Evolutionary conservation across 2,888 invertebrate species (phyloP), one percentile per base, ranked within the genome.

Genomic region (Eupithecia vulgata): DNA sequence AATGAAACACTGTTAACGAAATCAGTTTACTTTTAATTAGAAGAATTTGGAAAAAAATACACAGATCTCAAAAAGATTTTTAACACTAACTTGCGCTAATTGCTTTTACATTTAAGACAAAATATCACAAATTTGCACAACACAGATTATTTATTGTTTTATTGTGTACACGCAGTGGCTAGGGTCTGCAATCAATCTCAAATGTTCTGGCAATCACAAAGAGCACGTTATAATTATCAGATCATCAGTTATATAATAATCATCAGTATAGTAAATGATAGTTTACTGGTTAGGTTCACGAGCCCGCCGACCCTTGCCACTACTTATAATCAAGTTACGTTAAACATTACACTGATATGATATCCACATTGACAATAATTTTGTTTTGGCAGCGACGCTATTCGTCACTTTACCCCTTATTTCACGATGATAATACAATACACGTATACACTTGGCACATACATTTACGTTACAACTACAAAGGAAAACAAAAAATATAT

Each of bases 41-140:
- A 89, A 85, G 88, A 82, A 92, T 92, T 94, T 93, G 78, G 91
- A 91, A 92, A 91, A 88, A 89, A 88, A 82, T 88, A 90, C 87
- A 89, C 85, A 84, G 81, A 88, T 87, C 86, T 84, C 85, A 86
- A 91, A 88, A 88, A 87, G 89, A 15, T 88, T n/a, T 71, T 25
- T 68, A 82, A 83, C 83, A 61, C 61, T 85, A 84, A 84, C 85
- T 88, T 91, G 89, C 57, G 70, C 90, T 91, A 91, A 90, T 85
- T 85, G 40, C 67, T 52, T 87, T 81, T 89, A 90, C 87, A 88
- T 70, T 71, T 40, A 71, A 42, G 67, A 84, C 81, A 78, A 81
- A 86, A 82, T 57, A 85, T 83, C 75, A 83, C 82, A 85, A 84
- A 85, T 89, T 87, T 90, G 57, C 90, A 91, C 91, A 91, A 91